Percentiles rank a stretch among this genome's conserved stretches.
phyloP scores from a whole-genome alignment of 2,113 vertebrate genomes.

The Sardina pilchardus region DNA sequence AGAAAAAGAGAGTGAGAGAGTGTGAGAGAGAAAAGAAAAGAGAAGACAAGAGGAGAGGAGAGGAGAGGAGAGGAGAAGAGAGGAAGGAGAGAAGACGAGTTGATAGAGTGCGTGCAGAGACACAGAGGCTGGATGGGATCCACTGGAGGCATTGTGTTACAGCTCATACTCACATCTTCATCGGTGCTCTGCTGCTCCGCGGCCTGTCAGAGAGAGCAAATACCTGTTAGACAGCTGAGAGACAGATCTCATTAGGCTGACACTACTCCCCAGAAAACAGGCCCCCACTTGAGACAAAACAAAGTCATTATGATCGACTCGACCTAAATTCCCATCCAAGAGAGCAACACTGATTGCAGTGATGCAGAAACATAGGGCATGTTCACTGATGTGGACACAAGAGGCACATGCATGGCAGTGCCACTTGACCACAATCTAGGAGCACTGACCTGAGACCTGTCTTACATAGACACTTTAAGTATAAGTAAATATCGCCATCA shows the following conservation, averaged over 20 bases:
- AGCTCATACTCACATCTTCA: conserved; percentile 73
- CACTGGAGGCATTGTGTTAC: not conserved
- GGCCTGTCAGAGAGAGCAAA: conserved; percentile 61
- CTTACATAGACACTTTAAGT: not conserved
- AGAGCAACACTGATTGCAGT: not conserved
- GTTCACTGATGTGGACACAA: not conserved
- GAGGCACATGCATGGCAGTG: not conserved
- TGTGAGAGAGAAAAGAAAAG: conserved; percentile 30
- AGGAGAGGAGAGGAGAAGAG: not conserved
- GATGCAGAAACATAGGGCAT: not conserved
- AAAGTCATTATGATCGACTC: not conserved
- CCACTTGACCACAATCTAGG: not conserved
- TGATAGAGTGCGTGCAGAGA: not conserved
- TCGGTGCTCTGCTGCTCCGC: conserved; percentile 74
- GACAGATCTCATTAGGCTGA: conserved; percentile 22
- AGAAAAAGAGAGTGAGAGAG: conserved; percentile 7
- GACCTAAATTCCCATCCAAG: not conserved
- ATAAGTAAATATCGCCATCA: not conserved
- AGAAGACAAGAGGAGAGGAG: conserved; percentile 9
- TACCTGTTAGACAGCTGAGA: conserved; percentile 24
- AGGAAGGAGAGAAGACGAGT: not conserved
- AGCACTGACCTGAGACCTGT: not conserved
- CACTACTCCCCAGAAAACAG: not conserved
- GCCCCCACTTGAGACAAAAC: not conserved
- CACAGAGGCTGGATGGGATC: not conserved